Base-by-base conservation (phyloP, 1,140 invertebrate species). In the Apis cerana region DNA sequence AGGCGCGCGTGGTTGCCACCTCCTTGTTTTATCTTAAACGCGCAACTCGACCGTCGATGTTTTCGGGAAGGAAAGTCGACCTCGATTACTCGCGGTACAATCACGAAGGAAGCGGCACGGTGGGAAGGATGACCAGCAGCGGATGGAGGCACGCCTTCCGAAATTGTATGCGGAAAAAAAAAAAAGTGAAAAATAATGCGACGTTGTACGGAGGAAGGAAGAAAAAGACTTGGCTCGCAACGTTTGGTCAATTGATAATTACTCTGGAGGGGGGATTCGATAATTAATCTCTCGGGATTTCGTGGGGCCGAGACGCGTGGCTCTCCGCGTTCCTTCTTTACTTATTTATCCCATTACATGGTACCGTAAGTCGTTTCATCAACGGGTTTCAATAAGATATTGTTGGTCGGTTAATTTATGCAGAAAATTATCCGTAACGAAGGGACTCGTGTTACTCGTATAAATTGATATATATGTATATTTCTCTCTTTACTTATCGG, bases 1-100 rank as follows among this genome's bases (percentile, higher is more conserved):
- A 43, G 33, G 33, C 5, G 33, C 33, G 33, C 33, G 33, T 43
- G 33, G 33, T 23, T 23, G 76, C 75, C 80, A 80, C 81, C 58
- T 86, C 5, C 33, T 43, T 3, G 2, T 43, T 43, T 62, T 56
- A n/a, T n/a, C 78, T 80, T 62, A 68, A 82, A 78, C 58, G 74
- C 72, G 75, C 64, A 48, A 58, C 76, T 86, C 58, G 81, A 86
- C 80, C 85, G 76, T 80, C 85, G 72, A 27, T 82, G 68, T 86
- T 86, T n/a, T 87, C 72, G 75, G 81, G 85, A 86, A 87, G 72
- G 86, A 87, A 87, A 87, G 86, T 87, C 86, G 86, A 86, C 86
- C 86, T 87, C 81, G 72, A 87, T 87, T 86, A 62, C 78, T 50
- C 84, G 56, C 75, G 70, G 71, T 54, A 70, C 69, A 71, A 82